phyloP scores from a whole-genome alignment of 2,797 vertebrate species.

The Austrolebias charrua region DNA sequence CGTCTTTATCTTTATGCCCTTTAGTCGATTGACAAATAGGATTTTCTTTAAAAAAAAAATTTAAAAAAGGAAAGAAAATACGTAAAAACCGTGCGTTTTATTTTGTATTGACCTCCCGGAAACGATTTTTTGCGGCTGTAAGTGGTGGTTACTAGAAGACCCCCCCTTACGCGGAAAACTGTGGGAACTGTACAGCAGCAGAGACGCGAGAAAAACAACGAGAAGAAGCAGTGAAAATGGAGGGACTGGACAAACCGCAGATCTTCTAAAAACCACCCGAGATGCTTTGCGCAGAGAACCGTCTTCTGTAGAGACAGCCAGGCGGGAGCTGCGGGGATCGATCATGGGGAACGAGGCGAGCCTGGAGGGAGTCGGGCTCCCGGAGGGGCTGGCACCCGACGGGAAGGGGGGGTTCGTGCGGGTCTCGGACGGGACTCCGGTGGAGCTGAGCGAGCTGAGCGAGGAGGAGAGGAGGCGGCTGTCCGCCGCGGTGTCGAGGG shows the following conservation, averaged over 20 bases:
- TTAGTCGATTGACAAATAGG: too few species aligned
- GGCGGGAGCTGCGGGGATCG: constrained; percentile 64
- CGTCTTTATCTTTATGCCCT: too few species aligned
- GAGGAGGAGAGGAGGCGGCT: constrained; percentile 89
- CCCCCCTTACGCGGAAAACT: constrained; percentile 59
- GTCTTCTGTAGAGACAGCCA: constrained; percentile 57
- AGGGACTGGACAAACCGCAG: constrained; percentile 19
- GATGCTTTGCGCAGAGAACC: constrained; percentile 59
- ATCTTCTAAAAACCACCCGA: constrained; percentile 24
- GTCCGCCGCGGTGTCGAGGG: constrained; percentile 91
- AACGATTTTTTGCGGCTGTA: not conserved
- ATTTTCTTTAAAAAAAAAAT: too few species aligned
- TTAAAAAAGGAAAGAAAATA: not conserved
- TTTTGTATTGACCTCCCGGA: constrained; percentile 53
- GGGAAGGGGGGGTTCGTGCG: constrained; percentile 80
- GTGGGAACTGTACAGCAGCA: constrained; percentile 67
- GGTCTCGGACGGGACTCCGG: constrained; percentile 85
- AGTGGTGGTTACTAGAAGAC: constrained; percentile 47
- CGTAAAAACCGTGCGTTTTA: constrained; percentile 30
- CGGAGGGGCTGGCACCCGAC: constrained; percentile 83
- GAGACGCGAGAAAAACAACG: constrained; percentile 72
- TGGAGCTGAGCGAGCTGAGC: constrained; percentile 88
- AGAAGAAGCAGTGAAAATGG: constrained; percentile 31
- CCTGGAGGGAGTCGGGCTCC: constrained; percentile 87
- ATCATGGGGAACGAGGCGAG: constrained; percentile 98